Base-by-base conservation (phyloP, 2,113 vertebrate species). In the Macrotus californicus region DNA sequence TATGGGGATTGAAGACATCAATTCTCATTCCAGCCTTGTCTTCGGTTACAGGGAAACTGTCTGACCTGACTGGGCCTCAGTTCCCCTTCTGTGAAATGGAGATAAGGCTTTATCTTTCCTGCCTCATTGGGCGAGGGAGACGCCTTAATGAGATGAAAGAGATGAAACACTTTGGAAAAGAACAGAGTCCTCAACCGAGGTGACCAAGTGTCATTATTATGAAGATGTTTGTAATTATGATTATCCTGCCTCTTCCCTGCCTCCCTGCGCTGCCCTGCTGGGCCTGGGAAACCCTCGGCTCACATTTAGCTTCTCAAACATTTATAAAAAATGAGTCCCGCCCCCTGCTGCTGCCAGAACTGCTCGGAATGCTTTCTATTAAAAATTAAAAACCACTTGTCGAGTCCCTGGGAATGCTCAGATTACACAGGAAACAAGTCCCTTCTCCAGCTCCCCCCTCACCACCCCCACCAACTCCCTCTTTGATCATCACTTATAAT, bases 391-490 rank as follows among this genome's bases (percentile, higher is more conserved):
- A 94, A 94, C 94, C 95, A 97, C 76, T 97, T 46, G 97, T 94
- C 96, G 29, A 92, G 72, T 95, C 97, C 75, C 97, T 75, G 93
- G 88, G 96, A 97, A 94, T 18, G 34, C 82, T 97, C 97, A 93
- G 94, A 94, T 96, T 97, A 96, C 76, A 96, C 69, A 91, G 96
- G 97, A 97, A 98, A 96, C 97, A 96, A 97, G 94, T 59, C 97
- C 86, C 91, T 97, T 96, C 96, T 85, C 97, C 56, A 52, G 54
- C 56, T 94, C 84, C n/a, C 39, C 46, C 97, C 94, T 18, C 90
- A 70, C 97, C 46, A 77, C 87, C 48, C 81, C 61, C 56, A 64
- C 73, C 84, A 89, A 92, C 95, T 94, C 97, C 93, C 89, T 94
- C 84, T 90, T 94, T 75, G 93, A 97, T 97, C 97, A 97, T 97